Base-by-base conservation (phyloP, 2,797 vertebrate genomes). In the Falco berigora region DNA sequence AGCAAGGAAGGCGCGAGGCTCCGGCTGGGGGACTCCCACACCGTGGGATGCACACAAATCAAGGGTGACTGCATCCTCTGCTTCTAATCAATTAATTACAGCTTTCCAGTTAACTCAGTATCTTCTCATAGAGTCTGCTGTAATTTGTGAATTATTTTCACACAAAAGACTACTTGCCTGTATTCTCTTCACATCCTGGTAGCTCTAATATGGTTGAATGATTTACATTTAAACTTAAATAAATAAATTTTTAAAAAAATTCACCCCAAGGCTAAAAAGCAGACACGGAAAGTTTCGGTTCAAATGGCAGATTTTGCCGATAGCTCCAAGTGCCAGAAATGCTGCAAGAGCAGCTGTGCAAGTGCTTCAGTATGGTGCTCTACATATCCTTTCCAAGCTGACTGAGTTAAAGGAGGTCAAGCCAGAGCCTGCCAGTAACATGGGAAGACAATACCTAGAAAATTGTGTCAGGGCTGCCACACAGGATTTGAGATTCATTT, bases 361-460 rank as follows among this genome's bases (percentile, higher is more conserved):
- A 90, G 32, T 27, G 63, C 44, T 77, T 68, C 0, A 0, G 40
- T 52, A 19, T 25, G 76, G 15, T 56, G 64, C 44, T 72, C 92
- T 78, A 79, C 34, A 77, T 78, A 53, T 11, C 21, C 15, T 58
- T 73, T 69, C 66, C 76, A 90, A 75, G 56, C 40, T 75, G 80
- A 58, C 42, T 12, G 80, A 89, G 47, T 59, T 94, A 92, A 95
- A 95, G 91, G 2, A 5, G 88, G 86, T 90, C 93, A 94, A 87
- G 42, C 28, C 71, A 83, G 49, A 76, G 34, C 49, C 34, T 93
- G 86, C 81, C 86, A 79, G 38, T 62, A 82, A 68, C 1, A 1
- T 6, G 46, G 44, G 66, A 93, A 92, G 32, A 75, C 1, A n/a
- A 83, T 30, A 42, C 52, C n/a, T 62, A 59, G 71, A 82, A 92